Evolutionary conservation across 2,113 vertebrate species (phyloP).

Genomic region (Pterocles burchelli): DNA sequence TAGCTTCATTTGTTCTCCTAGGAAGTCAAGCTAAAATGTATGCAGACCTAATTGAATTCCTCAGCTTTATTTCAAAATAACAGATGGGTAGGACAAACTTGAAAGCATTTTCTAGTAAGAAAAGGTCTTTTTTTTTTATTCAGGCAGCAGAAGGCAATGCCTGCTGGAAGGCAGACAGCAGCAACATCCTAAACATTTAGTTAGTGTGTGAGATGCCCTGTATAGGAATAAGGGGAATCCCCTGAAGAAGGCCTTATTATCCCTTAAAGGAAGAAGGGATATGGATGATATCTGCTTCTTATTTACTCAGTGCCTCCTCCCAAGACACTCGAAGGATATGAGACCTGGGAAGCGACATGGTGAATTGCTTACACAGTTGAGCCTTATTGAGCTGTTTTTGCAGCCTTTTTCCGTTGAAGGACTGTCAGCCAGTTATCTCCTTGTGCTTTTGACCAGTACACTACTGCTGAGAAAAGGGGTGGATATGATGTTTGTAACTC

Average conservation of each 20-base stretch:
- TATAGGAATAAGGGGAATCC: background rate
- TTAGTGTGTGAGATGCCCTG: background rate
- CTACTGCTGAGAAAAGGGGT: background rate
- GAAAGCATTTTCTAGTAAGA: background rate
- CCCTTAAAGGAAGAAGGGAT: background rate
- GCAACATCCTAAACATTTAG: background rate
- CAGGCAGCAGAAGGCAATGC: background rate
- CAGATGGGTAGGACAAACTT: conserved; percentile 1
- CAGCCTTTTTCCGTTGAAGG: background rate
- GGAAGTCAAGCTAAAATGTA: background rate
- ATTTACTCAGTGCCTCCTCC: background rate
- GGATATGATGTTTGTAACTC: background rate
- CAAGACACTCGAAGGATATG: background rate
- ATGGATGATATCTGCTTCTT: background rate
- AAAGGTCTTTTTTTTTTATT: background rate
- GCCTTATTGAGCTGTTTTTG: background rate
- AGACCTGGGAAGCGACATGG: background rate
- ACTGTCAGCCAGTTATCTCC: background rate
- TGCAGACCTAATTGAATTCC: conserved; percentile 3
- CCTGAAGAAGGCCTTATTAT: background rate
- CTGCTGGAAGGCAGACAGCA: background rate
- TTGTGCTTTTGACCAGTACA: background rate
- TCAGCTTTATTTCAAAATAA: background rate
- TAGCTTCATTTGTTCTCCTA: background rate
- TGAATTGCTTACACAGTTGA: background rate